Evolutionary conservation across 2,888 invertebrate species (phyloP).

Genomic region (Mimumesa dahlbomi): DNA sequence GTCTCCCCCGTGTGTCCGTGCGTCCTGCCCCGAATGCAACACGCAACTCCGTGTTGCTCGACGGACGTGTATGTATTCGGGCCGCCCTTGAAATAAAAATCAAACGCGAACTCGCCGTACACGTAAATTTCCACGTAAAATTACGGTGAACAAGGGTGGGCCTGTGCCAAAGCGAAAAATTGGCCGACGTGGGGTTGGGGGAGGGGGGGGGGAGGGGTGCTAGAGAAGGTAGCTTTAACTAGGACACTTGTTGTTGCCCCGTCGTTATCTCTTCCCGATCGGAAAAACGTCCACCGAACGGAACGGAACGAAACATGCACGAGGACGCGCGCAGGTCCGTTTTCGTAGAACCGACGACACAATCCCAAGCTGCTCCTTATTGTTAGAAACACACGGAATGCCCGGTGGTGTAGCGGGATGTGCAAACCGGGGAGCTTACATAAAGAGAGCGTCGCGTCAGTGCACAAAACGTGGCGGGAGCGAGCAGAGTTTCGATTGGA

Average conservation of each 20-base stretch:
- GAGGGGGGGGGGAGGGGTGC: too few relatives aligned
- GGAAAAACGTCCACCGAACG: background rate
- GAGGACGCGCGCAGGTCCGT: background rate
- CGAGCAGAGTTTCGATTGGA: constrained; percentile 69
- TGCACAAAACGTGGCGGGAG: constrained; percentile 64
- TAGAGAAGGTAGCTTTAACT: constrained; percentile 18
- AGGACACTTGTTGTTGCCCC: constrained; percentile 69
- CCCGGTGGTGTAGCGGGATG: constrained; percentile 16
- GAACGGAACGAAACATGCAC: background rate
- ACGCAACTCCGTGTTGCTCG: background rate
- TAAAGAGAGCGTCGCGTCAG: constrained; percentile 62
- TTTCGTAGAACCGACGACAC: background rate
- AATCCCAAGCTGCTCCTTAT: background rate
- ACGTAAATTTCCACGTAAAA: constrained; percentile 3
- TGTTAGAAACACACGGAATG: constrained; percentile 17
- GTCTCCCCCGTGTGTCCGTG: constrained; percentile 18
- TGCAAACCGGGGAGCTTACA: constrained; percentile 52
- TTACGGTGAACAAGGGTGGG: constrained; percentile 20
- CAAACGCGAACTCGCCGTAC: background rate
- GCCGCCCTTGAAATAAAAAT: constrained; percentile 26
- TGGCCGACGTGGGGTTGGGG: constrained; percentile 2
- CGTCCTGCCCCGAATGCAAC: background rate
- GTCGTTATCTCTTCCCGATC: constrained; percentile 28
- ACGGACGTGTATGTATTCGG: background rate
- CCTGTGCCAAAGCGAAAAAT: constrained; percentile 20